These are phyloP conservation scores for Calliphora vicina DNA, from an alignment of 1,140 invertebrate genomes.

Conservation along the genomic window DNA sequence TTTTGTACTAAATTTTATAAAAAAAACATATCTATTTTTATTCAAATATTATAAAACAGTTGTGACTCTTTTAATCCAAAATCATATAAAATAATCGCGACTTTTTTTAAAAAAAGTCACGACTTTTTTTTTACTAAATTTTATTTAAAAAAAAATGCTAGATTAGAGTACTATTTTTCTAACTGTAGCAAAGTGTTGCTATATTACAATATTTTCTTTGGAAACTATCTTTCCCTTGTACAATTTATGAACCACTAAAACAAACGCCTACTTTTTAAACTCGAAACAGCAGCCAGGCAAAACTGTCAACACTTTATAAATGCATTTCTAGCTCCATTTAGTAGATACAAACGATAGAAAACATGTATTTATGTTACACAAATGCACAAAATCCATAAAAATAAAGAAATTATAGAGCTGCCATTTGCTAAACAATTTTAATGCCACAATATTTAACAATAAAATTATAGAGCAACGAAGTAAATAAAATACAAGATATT, in stretches of 20 bases:
- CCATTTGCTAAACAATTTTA: neutral
- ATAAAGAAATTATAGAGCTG: neutral
- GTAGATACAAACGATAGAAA: neutral
- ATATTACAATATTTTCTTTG: too few species aligned
- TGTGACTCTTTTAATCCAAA: too few species aligned
- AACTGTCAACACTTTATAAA: constrained; percentile 13
- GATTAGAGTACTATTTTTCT: too few species aligned
- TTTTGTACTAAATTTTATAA: too few species aligned
- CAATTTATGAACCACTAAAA: neutral
- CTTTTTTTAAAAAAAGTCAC: too few species aligned
- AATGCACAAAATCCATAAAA: neutral
- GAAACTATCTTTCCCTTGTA: neutral
- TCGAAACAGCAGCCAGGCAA: neutral
- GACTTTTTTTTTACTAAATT: too few species aligned
- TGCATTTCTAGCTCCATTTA: neutral
- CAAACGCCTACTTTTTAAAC: neutral
- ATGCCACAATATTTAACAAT: neutral
- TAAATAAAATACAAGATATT: neutral
- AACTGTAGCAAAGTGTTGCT: too few species aligned
- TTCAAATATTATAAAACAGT: too few species aligned
- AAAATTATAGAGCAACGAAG: neutral
- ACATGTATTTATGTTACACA: too few species aligned
- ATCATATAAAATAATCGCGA: too few species aligned
- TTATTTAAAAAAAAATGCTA: too few species aligned
- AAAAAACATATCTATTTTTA: too few species aligned